Base-by-base conservation (phyloP, 30 jellyfish, hydroid and myxozoan genomes). In the Aurelia coerulea region DNA sequence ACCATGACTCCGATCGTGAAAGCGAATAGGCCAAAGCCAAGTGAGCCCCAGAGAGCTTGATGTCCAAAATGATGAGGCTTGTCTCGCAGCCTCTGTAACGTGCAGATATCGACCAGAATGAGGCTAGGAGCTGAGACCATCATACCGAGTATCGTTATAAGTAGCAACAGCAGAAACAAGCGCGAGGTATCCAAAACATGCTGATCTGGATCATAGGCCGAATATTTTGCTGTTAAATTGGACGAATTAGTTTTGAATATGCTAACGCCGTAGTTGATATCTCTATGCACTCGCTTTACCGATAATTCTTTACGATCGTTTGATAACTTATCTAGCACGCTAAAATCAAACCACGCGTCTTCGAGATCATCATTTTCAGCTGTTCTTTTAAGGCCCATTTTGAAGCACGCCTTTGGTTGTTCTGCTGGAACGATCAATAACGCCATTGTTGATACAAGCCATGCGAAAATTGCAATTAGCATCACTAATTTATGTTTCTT, bases 41-140 rank as follows among this genome's bases (percentile, higher is more conserved):
- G 83, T 9, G 97, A 93, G 2, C 97, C 98, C 98, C 98, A 93
- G 19, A 93, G 81, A 16, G 90, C 97, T 73, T 93, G 98, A 65
- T 85, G 90, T 5, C 97, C 98, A 73, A 80, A 88, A 8, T 88
- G 85, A 52, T 82, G 91, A 2, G 95, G 88, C 37, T 83, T 88
- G 31, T 78, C 42, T 66, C 79, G 73, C 81, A 93, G 84, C 72
- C 91, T 74, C 90, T 88, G 95, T 53, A 93, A 72, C 64, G 98
- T 93, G 90, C 77, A 93, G 58, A 87, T 76, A 76, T 93, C 98
- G 1, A 90, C 97, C 80, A 93, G 73, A 7, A 80, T 81, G 72
- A 87, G 96, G 83, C 97, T 86, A 18, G 98, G 98, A 17, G 97
- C 95, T 15, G 98, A 93, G 31, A 88, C 62, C 73, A 92, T 93